Evolutionary conservation across 2,888 invertebrate genomes (phyloP), one percentile per base, ranked within the genome.

Genomic region (Chironomus riparius): DNA sequence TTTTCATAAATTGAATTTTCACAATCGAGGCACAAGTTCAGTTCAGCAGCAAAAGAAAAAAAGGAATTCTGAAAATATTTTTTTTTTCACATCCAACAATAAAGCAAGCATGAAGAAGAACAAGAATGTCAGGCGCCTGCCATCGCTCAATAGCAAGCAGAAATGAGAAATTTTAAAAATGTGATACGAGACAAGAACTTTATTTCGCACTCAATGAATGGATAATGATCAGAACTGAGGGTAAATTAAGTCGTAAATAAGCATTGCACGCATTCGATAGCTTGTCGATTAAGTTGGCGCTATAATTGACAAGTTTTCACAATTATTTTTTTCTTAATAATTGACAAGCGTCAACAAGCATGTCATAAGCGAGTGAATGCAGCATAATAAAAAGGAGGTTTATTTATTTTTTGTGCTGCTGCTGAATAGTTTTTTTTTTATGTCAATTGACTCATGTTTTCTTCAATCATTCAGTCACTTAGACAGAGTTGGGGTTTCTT

Each of bases 271-370:
- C n/a, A 47, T 21, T 24, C 47, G 22, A 70, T 70, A 12, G 50
- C 15, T 13, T 71, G 48, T 70, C 70, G 50, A 71, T 71, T 22
- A 62, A 50, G 56, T 71, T 48, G 71, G 71, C 28, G 71, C 22
- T 22, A 70, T 71, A 71, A 71, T 71, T 71, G 71, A 71, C 71
- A 71, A 71, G 71, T 71, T 71, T 70, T 22, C 22, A 15, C 70
- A 48, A 10, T 47, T 15, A 70, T n/a, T 50, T 62, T 62, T 12
- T 15, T 18, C 62, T 62, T 22, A 22, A 18, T 71, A 71, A 71
- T 71, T 71, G 71, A 71, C 71, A 56, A 56, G 71, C 71, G 71
- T 50, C 71, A 56, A 18, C 21, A 56, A 62, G 50, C 50, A 50
- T 50, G 50, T 15, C 50, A 50, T 6, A 50, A 50, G 13, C 38